These are phyloP conservation scores for Achatina immaculata DNA, from an alignment of 1,140 invertebrate species.

Conservation along the genomic window DNA sequence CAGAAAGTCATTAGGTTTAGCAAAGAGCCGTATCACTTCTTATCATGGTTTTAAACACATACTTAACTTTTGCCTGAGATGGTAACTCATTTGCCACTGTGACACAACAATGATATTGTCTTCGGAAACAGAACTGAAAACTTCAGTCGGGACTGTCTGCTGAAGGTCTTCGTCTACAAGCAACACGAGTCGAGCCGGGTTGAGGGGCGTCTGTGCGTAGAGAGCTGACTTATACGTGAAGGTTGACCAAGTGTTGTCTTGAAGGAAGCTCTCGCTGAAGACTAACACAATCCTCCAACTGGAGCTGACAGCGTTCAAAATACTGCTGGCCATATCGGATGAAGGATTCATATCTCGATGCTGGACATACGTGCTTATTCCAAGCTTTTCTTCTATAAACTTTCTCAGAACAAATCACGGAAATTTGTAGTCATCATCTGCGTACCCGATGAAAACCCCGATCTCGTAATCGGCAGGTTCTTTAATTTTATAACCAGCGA, in stretches of 20 bases:
- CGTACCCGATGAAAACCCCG: conserved; percentile 5
- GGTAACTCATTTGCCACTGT: background rate
- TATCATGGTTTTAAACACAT: background rate
- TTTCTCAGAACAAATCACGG: background rate
- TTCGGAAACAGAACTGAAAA: background rate
- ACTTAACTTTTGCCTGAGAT: background rate
- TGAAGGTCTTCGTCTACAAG: background rate
- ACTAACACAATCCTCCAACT: conserved; percentile 10
- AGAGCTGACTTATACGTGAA: conserved; percentile 8
- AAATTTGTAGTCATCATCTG: conserved; percentile 6
- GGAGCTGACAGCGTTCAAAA: background rate
- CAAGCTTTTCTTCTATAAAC: background rate
- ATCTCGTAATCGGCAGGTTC: background rate
- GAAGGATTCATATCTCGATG: background rate
- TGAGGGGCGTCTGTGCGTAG: background rate
- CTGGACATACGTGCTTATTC: background rate
- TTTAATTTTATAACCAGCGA: background rate
- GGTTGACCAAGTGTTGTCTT: background rate
- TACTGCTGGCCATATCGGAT: background rate
- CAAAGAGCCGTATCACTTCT: too few relatives aligned
- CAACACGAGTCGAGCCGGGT: background rate
- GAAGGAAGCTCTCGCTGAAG: background rate
- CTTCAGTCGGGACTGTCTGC: background rate
- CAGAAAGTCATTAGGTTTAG: too few relatives aligned
- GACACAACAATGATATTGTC: background rate